Conservation (phyloP, 1,140 invertebrate genomes). For the Aphelenchoides avenae region DNA sequence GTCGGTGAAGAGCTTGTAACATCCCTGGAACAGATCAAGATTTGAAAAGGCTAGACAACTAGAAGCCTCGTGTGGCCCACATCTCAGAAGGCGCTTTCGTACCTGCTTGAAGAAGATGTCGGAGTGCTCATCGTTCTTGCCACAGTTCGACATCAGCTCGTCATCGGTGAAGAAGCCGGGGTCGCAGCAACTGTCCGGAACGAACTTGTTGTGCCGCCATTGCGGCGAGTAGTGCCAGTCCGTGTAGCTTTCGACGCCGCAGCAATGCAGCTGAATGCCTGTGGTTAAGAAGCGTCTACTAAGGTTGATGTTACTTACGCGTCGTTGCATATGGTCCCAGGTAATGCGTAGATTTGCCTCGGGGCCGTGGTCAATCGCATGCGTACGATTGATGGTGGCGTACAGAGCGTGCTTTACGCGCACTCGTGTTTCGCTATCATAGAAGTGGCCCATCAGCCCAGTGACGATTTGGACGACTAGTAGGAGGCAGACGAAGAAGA, state of each 20-base stretch:
- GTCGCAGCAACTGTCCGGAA: conserved; percentile 56
- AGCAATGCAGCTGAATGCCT: conserved; percentile 50
- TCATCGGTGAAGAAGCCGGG: conserved; percentile 22
- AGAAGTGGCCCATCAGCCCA: conserved; percentile 46
- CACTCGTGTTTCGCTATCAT: conserved; percentile 31
- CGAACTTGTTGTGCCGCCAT: conserved; percentile 46
- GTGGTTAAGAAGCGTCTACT: not conserved
- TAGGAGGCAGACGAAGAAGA: conserved; percentile 36
- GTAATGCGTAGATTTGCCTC: conserved; percentile 27
- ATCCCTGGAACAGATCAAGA: conserved; percentile 33
- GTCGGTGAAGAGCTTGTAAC: conserved; percentile 48
- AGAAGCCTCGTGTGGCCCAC: no score
- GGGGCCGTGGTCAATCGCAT: conserved; percentile 15
- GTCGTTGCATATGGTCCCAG: conserved; percentile 48
- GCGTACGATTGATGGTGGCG: conserved; percentile 27
- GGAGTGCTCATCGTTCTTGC: conserved; percentile 29
- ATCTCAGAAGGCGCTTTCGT: no score
- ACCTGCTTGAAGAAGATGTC: conserved; percentile 32
- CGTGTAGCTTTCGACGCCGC: conserved; percentile 44
- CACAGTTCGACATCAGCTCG: conserved; percentile 47
- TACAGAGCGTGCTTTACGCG: conserved; percentile 32
- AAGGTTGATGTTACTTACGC: conserved; percentile 3
- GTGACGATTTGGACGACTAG: conserved; percentile 42
- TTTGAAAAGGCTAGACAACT: not conserved
- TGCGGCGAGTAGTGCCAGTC: conserved; percentile 46